phyloP scores from a whole-genome alignment of 1,140 invertebrate genomes.

The Cyphomyrmex costatus region DNA sequence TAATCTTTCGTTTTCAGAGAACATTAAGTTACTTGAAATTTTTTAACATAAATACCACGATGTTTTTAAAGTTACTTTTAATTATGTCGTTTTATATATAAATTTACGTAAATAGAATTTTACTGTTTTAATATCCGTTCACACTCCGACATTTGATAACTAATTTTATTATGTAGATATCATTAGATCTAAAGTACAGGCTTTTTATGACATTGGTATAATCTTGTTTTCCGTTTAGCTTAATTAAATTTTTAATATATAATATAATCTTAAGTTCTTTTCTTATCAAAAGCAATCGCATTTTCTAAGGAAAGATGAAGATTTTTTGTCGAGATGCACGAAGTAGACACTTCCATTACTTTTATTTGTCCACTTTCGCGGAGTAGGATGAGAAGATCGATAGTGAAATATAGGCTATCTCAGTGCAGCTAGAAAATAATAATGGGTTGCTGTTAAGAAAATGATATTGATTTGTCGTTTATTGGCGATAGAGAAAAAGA shows the following conservation, averaged over 20 bases:
- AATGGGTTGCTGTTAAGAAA: slow-evolving; percentile 42
- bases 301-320: slow-evolving; percentile 41
- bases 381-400: slow-evolving; percentile 50
- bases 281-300: slow-evolving; percentile 54
- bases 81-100: not conserved
- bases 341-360: slow-evolving; percentile 39
- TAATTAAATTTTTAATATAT: slow-evolving; percentile 25
- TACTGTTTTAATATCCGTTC: not conserved
- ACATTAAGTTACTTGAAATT: not conserved
- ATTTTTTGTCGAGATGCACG: slow-evolving; percentile 34
- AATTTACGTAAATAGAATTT: not conserved
- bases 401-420: slow-evolving; percentile 45
- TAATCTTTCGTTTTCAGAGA: not conserved
- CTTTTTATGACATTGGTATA: not conserved
- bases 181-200: not conserved
- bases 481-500: not conserved
- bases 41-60: not conserved
- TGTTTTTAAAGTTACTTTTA: not conserved
- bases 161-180: not conserved
- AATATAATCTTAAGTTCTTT: not conserved
- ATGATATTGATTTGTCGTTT: slow-evolving; percentile 41
- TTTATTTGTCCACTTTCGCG: slow-evolving; percentile 52
- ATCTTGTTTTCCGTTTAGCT: not conserved
- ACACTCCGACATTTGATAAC: not conserved
- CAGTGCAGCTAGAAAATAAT: slow-evolving; percentile 37